A percentile compares a stretch with the other conserved stretches of the same genome.
Conservation (phyloP, 2,888 invertebrate genomes). For the Drosophila rubida region DNA sequence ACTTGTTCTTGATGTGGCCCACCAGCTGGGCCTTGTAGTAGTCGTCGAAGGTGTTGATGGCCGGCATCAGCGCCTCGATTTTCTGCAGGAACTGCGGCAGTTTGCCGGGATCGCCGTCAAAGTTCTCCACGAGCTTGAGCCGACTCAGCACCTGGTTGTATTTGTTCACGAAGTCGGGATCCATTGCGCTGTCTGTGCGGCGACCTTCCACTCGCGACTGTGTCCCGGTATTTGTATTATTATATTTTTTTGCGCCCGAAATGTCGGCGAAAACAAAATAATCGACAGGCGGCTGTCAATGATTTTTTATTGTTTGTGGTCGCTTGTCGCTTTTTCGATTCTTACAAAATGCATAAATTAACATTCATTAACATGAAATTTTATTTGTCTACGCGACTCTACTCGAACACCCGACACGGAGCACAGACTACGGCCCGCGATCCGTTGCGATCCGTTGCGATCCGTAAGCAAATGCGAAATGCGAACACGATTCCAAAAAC, state of each 20-base stretch:
- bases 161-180: constrained; percentile 73
- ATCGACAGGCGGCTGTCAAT: constrained; percentile 37
- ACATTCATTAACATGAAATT: constrained; percentile 79
- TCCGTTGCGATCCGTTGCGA: constrained; percentile 2
- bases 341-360: constrained; percentile 79
- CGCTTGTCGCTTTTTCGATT: constrained; percentile 45
- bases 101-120: constrained; percentile 69
- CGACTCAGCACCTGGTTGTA: constrained; percentile 70
- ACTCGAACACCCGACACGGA: constrained; percentile 28
- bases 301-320: constrained; percentile 40
- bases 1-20: constrained; percentile 69
- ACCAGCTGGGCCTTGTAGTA: constrained; percentile 66
- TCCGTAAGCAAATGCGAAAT: background rate
- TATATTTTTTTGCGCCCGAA: background rate
- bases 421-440: background rate
- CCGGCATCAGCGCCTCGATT: constrained; percentile 64
- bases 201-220: constrained; percentile 43
- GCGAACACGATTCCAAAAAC: constrained; percentile 2
- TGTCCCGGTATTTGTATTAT: background rate
- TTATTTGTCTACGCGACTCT: background rate
- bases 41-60: constrained; percentile 65
- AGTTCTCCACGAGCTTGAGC: constrained; percentile 66
- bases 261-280: constrained; percentile 24
- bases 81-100: constrained; percentile 67
- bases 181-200: constrained; percentile 44